Evolutionary conservation across 1,140 invertebrate genomes (phyloP), one percentile per base, ranked within the genome.

Genomic region (Agrilus planipennis): DNA sequence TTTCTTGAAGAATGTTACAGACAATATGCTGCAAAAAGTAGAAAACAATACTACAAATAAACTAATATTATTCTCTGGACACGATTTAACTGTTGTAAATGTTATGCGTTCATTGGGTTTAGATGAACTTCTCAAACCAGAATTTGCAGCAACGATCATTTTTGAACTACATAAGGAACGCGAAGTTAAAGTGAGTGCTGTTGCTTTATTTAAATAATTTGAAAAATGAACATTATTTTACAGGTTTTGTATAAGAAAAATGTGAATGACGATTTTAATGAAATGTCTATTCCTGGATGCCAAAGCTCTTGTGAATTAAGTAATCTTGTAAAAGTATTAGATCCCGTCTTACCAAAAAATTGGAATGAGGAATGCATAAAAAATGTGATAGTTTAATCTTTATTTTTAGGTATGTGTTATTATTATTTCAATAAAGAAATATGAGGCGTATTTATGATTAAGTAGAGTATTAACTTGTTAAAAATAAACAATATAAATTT

Each of bases 41-140:
- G 49, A 53, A 15, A 55, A 52, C 6, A 52, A 54, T 31, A 45
- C 65, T 3, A 54, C 61, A 34, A 63, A 64, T 17, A 69, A 70
- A 49, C 61, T 77, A 37, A 69, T 71, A 50, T 54, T 79, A 7
- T 85, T 83, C 59, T 72, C 81, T 0, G 81, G 67, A 0, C 83
- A 87, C 53, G 83, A 87, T 55, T 63, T 82, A 2, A 83, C 76
- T 0, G 53, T 85, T n/a, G 77, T 85, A 0, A 76, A 72, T 50
- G 50, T 79, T 4, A 68, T 82, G 62, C 68, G 79, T 41, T 68
- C 79, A 0, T 65, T 86, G 47, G 78, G 78, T 5, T 76, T 77
- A 42, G 57, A 65, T 0, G 69, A 76, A 41, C 60, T 73, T 12
- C 54, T 80, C 9, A 73, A 79, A 51, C 82, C 81, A 0, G 75